Percentiles rank a stretch among this genome's conserved stretches.
phyloP scores from a whole-genome alignment of 2,797 vertebrate genomes.

The Pseudochirops corinnae region DNA sequence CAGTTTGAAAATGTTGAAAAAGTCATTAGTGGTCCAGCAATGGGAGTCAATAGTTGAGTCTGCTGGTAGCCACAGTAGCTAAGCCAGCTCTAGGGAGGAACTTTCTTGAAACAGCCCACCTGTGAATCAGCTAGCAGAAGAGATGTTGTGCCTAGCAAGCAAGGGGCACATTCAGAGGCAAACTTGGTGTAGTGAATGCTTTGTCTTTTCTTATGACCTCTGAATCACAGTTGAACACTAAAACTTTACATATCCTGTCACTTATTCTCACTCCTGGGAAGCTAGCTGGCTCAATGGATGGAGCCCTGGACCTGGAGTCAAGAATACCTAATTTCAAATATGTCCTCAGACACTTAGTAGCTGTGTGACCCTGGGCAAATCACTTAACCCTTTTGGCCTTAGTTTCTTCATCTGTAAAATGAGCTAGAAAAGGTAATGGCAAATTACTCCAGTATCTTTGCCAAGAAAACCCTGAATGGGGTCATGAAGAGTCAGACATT shows the following conservation, averaged over 20 bases:
- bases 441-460: background rate
- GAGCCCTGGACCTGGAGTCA: background rate
- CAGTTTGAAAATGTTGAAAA: background rate
- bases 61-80: background rate
- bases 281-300: background rate
- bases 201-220: background rate
- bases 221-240: background rate
- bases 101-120: background rate
- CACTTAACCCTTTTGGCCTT: too few species aligned
- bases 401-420: background rate
- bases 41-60: background rate
- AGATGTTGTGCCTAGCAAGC: background rate
- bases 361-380: background rate
- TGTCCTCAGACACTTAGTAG: background rate
- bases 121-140: background rate
- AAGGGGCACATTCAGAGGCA: background rate
- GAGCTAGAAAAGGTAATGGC: background rate
- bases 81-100: background rate
- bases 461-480: background rate
- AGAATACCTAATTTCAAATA: background rate
- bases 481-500: background rate
- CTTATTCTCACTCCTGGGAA: background rate
- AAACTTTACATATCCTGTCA: background rate
- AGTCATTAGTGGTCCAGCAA: background rate
- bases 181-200: background rate